Base-by-base conservation (phyloP, 2,113 vertebrate species). In the Rhegmatorhina hoffmannsi region DNA sequence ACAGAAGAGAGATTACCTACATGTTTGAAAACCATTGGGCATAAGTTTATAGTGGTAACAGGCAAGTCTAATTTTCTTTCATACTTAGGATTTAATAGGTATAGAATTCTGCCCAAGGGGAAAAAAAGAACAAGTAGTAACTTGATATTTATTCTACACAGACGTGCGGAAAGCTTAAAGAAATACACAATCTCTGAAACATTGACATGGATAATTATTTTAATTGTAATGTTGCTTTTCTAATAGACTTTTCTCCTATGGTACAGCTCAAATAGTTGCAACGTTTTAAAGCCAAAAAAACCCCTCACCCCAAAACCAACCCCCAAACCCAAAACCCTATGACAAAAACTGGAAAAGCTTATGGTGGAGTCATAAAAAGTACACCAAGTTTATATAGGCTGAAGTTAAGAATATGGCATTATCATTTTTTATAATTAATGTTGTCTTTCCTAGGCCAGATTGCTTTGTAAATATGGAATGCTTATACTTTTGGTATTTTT, bases 11-110 rank as follows among this genome's bases (percentile, higher is more conserved):
- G 94, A 88, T 95, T 83, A 97, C 90, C 95, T 95, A 92, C 91
- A 91, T 43, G 79, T 93, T 97, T 97, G 69, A 85, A 97, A 97
- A 98, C 89, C 90, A 92, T 95, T 96, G 87, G 92, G 92, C 97
- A 94, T 96, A 97, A 97, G 94, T 94, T 97, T 97, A 97, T 94
- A 97, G 87, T 96, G 97, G 96, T 95, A 98, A 97, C 96, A 97
- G 92, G 95, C 96, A 97, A 97, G 97, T 92, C 78, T 98, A 96
- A 97, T 98, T 97, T 97, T 97, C 97, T 96, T 98, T 96, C 95
- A 97, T 97, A 96, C 87, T 96, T 96, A 92, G 95, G 46, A 85
- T 95, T 92, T 96, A 94, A 91, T 86, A 83, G 67, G 75, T 78
- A 92, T 36, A 88, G 94, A 97, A 94, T 94, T 49, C 52, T 90